Conservation (phyloP, 2,888 invertebrate species). For the Cerceris ruficornis region DNA sequence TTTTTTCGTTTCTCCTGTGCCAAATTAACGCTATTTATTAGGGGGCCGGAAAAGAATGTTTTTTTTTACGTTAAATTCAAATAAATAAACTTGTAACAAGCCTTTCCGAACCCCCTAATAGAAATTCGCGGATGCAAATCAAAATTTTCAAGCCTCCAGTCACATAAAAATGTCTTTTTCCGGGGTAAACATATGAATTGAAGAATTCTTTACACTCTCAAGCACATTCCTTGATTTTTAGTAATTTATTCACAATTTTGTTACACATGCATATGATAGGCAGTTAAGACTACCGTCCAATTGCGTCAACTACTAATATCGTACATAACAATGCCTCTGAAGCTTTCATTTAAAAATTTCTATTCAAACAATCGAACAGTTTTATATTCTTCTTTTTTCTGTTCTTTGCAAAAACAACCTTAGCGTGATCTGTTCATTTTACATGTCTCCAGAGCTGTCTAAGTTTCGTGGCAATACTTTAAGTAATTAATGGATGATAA, state of each 20-base stretch:
- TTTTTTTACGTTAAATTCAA: no score
- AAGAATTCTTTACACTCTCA: background rate
- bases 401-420: background rate
- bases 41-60: no score
- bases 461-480: constrained; percentile 9
- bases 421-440: constrained; percentile 21
- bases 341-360: constrained; percentile 25
- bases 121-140: no score
- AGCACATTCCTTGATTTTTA: constrained; percentile 7
- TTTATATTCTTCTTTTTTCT: constrained; percentile 7
- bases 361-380: constrained; percentile 39
- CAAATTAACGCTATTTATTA: no score
- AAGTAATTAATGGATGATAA: constrained; percentile 23
- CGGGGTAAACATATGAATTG: background rate
- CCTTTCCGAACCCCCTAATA: no score
- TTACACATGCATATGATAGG: constrained; percentile 61
- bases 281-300: constrained; percentile 41
- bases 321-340: constrained; percentile 34
- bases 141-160: background rate
- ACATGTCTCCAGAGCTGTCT: constrained; percentile 15
- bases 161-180: background rate
- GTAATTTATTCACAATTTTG: constrained; percentile 63
- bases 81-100: no score
- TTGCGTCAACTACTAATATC: constrained; percentile 36
- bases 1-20: no score